Percentiles rank a stretch among this genome's conserved stretches.
phyloP scores from a whole-genome alignment of 2,797 vertebrate species.

The Neomorphus geoffroyi region DNA sequence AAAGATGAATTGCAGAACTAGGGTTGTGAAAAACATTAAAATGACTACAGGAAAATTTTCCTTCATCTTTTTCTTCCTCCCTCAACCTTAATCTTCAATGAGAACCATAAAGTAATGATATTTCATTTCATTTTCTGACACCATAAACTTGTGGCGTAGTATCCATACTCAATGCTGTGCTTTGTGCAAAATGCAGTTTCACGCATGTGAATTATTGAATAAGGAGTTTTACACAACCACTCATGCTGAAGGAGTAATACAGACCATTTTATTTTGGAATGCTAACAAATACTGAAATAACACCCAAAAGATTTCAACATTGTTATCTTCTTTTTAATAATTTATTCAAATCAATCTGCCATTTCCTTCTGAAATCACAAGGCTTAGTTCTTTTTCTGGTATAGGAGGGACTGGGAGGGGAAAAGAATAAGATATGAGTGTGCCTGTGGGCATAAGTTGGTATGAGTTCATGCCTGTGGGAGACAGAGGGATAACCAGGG shows the following conservation, averaged over 20 bases:
- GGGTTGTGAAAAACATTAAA: background rate
- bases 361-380: background rate
- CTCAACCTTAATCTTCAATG: background rate
- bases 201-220: background rate
- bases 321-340: background rate
- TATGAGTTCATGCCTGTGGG: background rate
- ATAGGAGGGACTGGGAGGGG: background rate
- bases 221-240: background rate
- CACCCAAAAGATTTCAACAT: background rate
- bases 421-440: fast-evolving
- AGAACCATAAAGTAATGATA: background rate
- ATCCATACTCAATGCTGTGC: background rate
- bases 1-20: background rate
- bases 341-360: background rate
- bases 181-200: background rate
- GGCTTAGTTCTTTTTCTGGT: background rate
- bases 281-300: background rate
- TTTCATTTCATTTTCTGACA: background rate
- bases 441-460: background rate
- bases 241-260: background rate
- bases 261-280: fast-evolving
- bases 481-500: background rate
- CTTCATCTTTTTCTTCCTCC: background rate
- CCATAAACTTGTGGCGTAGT: background rate
- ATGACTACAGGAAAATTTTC: background rate